Base-by-base conservation (phyloP, 2,797 vertebrate species). In the Falco naumanni region DNA sequence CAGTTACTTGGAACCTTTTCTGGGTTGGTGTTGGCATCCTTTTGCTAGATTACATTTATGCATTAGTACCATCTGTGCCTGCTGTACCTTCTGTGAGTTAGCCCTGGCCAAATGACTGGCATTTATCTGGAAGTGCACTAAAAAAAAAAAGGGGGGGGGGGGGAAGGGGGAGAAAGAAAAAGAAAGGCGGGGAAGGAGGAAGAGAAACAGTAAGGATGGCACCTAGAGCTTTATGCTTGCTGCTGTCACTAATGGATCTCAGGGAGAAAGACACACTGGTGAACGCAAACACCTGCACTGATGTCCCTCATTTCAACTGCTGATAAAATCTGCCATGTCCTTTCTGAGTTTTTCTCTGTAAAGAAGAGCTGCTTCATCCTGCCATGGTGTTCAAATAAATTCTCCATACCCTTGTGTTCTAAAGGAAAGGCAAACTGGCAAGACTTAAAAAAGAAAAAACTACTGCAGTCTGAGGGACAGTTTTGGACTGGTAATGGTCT, bases 1-100 rank as follows among this genome's bases (percentile, higher is more conserved):
- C 98, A 98, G 98, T 98, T 99, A 99, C 99, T 99, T 99, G 99
- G 99, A 99, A 98, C 98, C 98, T 98, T 98, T 97, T 98, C 97
- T 97, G 98, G 98, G 97, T 98, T 98, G 98, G 98, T 98, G 98
- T 98, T 98, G 98, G 98, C 98, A 98, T 98, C 98, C 98, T 99
- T 99, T 99, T 98, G 98, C 99, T 99, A 99, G 99, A 99, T 99
- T 98, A 98, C 98, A 98, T 99, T 99, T 99, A 98, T 99, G 99
- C 99, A 99, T 99, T 99, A 99, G 99, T 98, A 98, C 99, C 99
- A 99, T 99, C 99, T 99, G 99, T 99, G 99, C 99, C 98, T 98
- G 98, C 98, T 98, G 98, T 98, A 98, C 99, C 99, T 99, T 99
- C 99, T 99, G 99, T 98, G 99, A 99, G 98, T 98, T 98, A 97